These are phyloP conservation scores for Berghia stephanieae DNA, from an alignment of 1,140 invertebrate genomes.

Conservation along the genomic window DNA sequence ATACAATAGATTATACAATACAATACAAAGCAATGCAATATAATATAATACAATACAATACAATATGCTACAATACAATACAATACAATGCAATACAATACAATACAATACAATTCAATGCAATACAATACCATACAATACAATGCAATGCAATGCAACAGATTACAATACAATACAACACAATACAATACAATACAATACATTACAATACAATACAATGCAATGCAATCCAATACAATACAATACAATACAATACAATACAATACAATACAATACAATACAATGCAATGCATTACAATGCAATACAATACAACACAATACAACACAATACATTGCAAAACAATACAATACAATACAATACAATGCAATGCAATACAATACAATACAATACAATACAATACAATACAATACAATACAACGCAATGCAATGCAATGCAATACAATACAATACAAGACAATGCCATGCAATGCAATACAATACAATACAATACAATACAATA, in stretches of 20 bases:
- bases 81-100: neutral
- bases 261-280: neutral
- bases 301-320: constrained; percentile 11
- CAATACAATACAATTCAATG: neutral
- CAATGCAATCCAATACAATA: too few species aligned
- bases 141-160: too few species aligned
- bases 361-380: constrained; percentile 8
- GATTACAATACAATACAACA: too few species aligned
- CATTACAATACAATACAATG: neutral
- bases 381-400: constrained; percentile 10
- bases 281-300: too few species aligned
- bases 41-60: too few species aligned
- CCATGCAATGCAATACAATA: constrained; percentile 19
- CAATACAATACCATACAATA: too few species aligned
- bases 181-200: neutral
- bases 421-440: constrained; percentile 20
- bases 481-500: constrained; percentile 21
- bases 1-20: neutral
- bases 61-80: too few species aligned
- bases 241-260: neutral
- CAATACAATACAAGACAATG: constrained; percentile 24
- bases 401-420: constrained; percentile 24
- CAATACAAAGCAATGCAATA: neutral
- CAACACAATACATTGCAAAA: neutral
- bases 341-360: neutral